Evolutionary conservation across 1,140 invertebrate species (phyloP), one percentile per base, ranked within the genome.

Genomic region (Drosophila auraria): DNA sequence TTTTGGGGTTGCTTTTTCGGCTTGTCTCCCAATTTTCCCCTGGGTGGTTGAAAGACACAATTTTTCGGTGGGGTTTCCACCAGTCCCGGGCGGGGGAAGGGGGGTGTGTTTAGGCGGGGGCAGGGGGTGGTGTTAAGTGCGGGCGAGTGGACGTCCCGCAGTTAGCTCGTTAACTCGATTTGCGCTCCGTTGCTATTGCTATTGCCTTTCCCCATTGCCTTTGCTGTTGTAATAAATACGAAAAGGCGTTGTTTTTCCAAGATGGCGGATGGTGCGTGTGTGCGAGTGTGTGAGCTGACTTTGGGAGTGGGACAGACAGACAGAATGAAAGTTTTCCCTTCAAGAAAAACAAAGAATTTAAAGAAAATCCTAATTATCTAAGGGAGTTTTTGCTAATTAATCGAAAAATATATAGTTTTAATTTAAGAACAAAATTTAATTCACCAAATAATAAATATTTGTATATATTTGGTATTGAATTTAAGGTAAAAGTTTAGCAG

Each of bases 161-260:
- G 84, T 90, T 90, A 89, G 84, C 84, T 89, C 82, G 84, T 89
- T 89, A 89, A 90, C 84, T 89, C 84, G 74, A 89, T 89, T 89
- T 89, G 82, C 77, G 80, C 65, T 59, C 30, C 78, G 47, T 60
- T 64, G 56, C 59, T 66, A 44, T 63, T 65, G 33, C 62, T 44
- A 23, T 64, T 50, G 50, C 49, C 3, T 8, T 30, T 38, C 33
- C 20, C 27, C n/a, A 17, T 38, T 60, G 14, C 23, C 44, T 50
- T 45, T 65, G 30, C 62, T 72, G 54, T 78, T 87, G 84, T 78
- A 87, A 87, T 83, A 87, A 87, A 87, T 87, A 89, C 84, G 84
- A 73, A 61, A 75, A 78, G 79, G 50, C 74, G 58, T 89, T 84
- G 83, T 84, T 86, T 84, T 82, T 90, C 72, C 82, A 89, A 89